Evolutionary conservation across 2,888 invertebrate genomes (phyloP).

Genomic region (Linnaemya vulpina): DNA sequence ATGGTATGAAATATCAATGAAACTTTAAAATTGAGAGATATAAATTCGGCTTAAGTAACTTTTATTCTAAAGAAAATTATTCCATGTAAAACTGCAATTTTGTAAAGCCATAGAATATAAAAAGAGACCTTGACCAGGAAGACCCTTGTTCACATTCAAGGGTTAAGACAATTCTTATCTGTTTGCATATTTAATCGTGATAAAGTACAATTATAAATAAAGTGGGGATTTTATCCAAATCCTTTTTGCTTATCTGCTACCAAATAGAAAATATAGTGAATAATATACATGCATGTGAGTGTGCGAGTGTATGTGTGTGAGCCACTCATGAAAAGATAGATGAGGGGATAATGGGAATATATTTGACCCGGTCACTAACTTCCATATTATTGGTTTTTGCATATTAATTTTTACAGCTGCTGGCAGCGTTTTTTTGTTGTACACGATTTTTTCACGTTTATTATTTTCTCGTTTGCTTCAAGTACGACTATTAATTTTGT

Average conservation of each 20-base stretch:
- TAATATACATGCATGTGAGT: neutral
- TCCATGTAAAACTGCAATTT: too few relatives aligned
- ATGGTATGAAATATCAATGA: too few relatives aligned
- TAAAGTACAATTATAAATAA: neutral
- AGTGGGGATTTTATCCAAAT: neutral
- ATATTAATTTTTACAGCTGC: conserved; percentile 53
- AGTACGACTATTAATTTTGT: conserved; percentile 17
- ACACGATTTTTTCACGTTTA: neutral
- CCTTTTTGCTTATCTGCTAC: neutral
- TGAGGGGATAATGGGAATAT: conserved; percentile 49
- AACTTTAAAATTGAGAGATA: too few relatives aligned
- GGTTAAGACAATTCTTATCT: neutral
- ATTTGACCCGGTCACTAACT: conserved; percentile 72
- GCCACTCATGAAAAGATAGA: neutral
- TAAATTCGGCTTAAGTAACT: too few relatives aligned
- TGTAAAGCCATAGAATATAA: too few relatives aligned
- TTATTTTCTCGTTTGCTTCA: neutral
- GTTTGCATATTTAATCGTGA: neutral
- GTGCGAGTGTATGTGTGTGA: neutral
- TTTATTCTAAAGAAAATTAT: too few relatives aligned
- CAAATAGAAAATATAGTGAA: neutral
- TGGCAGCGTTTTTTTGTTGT: neutral
- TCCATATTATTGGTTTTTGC: conserved; percentile 60
- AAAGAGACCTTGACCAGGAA: too few relatives aligned
- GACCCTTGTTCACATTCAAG: too few relatives aligned